A percentile compares a stretch with the other conserved stretches of the same genome.
Evolutionary conservation across 2,113 vertebrate genomes (phyloP).

Genomic region (Cyprinodon brontotheroides): DNA sequence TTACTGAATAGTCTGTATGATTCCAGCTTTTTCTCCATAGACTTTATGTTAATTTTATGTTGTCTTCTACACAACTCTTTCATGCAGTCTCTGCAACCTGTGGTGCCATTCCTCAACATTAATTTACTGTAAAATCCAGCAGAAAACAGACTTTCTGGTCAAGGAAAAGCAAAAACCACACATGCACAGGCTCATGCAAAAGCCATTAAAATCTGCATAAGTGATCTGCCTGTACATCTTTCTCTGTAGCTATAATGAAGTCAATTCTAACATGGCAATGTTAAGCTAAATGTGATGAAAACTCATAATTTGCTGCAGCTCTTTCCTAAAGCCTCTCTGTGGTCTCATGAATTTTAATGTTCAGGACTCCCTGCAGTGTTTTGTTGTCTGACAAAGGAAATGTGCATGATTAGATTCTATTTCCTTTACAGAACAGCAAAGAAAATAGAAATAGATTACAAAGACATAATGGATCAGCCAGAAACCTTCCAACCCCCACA

Average conservation of each 20-base stretch:
- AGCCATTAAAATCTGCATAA: background rate
- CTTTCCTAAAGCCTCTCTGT: slow-evolving; percentile 25
- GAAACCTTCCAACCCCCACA: background rate
- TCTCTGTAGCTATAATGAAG: slow-evolving; percentile 8
- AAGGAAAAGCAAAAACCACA: background rate
- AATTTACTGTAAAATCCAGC: background rate
- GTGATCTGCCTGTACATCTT: background rate
- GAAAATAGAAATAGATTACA: background rate
- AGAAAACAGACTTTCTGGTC: background rate
- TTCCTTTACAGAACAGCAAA: background rate
- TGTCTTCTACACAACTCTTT: background rate
- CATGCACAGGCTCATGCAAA: slow-evolving; percentile 1
- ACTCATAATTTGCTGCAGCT: slow-evolving; percentile 13
- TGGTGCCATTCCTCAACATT: slow-evolving; percentile 1
- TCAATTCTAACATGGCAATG: slow-evolving; percentile 7
- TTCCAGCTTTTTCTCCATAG: background rate
- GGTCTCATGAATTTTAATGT: slow-evolving; percentile 33
- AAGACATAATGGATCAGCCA: background rate
- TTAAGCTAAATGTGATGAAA: slow-evolving; percentile 14
- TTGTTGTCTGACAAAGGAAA: slow-evolving; percentile 20
- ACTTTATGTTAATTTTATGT: slow-evolving; percentile 10
- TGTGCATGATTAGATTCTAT: background rate
- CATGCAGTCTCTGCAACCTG: background rate
- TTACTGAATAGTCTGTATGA: background rate
- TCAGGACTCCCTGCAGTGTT: slow-evolving; percentile 8